Conservation (phyloP, 2,797 vertebrate species). For the Danionella dracula region DNA sequence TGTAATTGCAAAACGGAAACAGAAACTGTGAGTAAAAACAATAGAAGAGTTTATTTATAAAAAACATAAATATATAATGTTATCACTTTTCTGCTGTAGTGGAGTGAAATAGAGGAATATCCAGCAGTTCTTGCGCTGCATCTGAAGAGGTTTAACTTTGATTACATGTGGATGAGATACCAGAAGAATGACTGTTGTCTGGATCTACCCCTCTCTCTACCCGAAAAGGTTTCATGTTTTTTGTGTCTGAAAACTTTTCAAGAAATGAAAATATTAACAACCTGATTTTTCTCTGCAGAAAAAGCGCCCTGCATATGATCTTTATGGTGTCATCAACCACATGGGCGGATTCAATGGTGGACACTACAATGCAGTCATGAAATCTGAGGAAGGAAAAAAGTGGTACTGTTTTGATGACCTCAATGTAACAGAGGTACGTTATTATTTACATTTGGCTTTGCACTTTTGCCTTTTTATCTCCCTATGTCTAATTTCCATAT, state of each 20-base stretch:
- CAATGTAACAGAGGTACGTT: constrained; percentile 48
- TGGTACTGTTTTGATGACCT: constrained; percentile 59
- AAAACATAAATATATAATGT: too few relatives aligned
- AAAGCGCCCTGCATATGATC: constrained; percentile 48
- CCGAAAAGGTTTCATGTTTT: constrained; percentile 18
- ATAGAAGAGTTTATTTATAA: background rate
- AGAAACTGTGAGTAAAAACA: constrained; percentile 52
- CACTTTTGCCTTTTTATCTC: background rate
- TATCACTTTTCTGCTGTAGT: constrained; percentile 37
- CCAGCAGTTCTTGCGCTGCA: constrained; percentile 62
- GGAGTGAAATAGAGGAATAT: constrained; percentile 41
- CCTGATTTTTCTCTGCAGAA: constrained; percentile 31
- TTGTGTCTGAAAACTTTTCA: too few relatives aligned
- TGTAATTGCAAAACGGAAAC: constrained; percentile 59
- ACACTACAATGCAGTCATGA: constrained; percentile 59
- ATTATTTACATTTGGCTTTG: background rate
- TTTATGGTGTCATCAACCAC: constrained; percentile 63
- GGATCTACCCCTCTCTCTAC: constrained; percentile 47
- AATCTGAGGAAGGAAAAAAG: constrained; percentile 23
- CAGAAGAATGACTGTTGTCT: constrained; percentile 51
- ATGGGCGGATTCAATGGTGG: constrained; percentile 51
- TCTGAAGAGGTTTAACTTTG: constrained; percentile 66
- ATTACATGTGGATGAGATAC: constrained; percentile 47
- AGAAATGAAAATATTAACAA: too few relatives aligned
- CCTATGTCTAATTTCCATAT: background rate